A percentile compares a stretch with the other conserved stretches of the same genome.
Evolutionary conservation across 2,113 vertebrate genomes (phyloP).

Genomic region (Myiopsitta monachus): DNA sequence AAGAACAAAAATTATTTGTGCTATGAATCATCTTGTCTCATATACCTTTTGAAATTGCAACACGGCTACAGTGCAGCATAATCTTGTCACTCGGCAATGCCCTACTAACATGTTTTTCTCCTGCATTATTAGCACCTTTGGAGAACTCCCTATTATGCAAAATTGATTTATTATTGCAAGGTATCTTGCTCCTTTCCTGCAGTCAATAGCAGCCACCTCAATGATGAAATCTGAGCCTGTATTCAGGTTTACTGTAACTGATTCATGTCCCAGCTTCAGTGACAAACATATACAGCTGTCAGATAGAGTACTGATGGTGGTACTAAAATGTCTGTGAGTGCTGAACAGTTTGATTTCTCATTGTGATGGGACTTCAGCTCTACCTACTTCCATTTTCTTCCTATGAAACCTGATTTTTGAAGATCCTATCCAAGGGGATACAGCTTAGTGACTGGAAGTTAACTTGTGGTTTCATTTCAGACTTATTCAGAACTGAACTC

Average conservation of each 20-base stretch:
- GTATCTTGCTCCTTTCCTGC: not conserved
- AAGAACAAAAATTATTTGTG: not conserved
- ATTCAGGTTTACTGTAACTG: not conserved
- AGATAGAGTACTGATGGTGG: not conserved
- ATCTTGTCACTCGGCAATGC: not conserved
- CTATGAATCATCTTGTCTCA: not conserved
- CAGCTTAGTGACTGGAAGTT: not conserved
- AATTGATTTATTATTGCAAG: constrained; percentile 3
- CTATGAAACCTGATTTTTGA: not conserved
- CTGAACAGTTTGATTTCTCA: not conserved
- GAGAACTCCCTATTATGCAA: not conserved
- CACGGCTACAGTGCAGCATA: not conserved
- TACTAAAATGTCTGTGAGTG: accelerated
- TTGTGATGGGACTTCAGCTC: not conserved
- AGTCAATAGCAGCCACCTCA: not conserved
- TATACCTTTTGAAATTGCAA: not conserved
- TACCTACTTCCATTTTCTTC: not conserved
- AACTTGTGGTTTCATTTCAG: not conserved
- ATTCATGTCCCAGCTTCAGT: not conserved
- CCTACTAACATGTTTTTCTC: not conserved
- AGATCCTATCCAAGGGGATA: not conserved
- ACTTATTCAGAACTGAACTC: not conserved
- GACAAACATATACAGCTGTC: not conserved
- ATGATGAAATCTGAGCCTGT: not conserved
- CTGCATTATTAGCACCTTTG: not conserved